Percentiles rank a stretch among this genome's conserved stretches.
These are phyloP conservation scores for Yponomeuta sedellus DNA, from an alignment of 2,888 invertebrate species.

Conservation along the genomic window DNA sequence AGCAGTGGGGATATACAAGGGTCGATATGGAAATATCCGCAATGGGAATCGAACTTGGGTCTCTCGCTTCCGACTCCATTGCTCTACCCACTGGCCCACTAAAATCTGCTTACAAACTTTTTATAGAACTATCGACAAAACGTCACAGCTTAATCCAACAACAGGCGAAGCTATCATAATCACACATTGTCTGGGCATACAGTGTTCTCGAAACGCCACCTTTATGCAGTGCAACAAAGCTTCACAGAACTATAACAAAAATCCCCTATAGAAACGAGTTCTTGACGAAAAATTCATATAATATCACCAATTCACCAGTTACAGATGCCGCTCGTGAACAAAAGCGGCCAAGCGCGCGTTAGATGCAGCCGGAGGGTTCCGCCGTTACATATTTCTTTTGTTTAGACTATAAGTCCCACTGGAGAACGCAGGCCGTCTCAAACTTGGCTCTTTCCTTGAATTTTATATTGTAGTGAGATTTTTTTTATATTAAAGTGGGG, in stretches of 20 bases:
- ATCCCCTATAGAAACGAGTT: constrained; percentile 6
- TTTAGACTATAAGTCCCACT: too few relatives aligned
- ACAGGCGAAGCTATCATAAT: background rate
- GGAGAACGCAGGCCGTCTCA: too few relatives aligned
- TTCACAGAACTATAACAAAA: constrained; percentile 19
- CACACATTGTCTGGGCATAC: background rate
- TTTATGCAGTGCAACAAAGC: constrained; percentile 8
- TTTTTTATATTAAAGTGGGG: too few relatives aligned
- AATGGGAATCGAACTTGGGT: too few relatives aligned
- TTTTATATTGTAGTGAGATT: too few relatives aligned
- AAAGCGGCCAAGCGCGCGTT: background rate
- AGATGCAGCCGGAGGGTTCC: background rate
- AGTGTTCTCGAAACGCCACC: background rate
- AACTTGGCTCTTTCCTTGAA: too few relatives aligned
- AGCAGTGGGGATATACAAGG: too few relatives aligned
- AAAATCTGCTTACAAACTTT: background rate
- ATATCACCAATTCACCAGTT: constrained; percentile 27
- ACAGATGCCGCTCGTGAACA: background rate
- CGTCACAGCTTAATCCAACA: background rate
- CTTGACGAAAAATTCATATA: constrained; percentile 22
- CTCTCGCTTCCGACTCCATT: too few relatives aligned
- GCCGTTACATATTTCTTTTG: too few relatives aligned
- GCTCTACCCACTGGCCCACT: too few relatives aligned
- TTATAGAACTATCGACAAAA: too few relatives aligned
- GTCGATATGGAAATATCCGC: too few relatives aligned